Evolutionary conservation across 2,797 vertebrate genomes (phyloP).

Genomic region (Scolopax rusticola): DNA sequence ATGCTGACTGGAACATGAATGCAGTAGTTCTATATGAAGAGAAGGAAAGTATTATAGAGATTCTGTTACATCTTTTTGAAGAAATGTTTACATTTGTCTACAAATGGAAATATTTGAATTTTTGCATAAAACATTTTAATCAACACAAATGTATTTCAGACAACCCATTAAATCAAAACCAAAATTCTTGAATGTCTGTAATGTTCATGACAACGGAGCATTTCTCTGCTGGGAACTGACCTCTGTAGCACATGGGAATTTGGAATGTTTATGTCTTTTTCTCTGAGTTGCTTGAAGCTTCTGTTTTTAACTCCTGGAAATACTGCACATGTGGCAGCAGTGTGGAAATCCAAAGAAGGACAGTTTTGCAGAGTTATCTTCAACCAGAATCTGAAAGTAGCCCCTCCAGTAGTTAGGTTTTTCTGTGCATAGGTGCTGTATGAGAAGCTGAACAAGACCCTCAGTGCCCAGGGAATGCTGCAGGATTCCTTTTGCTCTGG

Average conservation of each 20-base stretch:
- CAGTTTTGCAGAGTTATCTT: background rate
- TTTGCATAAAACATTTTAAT: background rate
- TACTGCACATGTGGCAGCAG: background rate
- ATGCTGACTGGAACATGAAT: background rate
- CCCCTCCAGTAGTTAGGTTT: background rate
- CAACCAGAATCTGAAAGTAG: background rate
- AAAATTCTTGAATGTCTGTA: background rate
- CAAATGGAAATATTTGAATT: background rate
- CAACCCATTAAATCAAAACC: background rate
- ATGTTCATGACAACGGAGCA: background rate
- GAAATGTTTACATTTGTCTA: background rate
- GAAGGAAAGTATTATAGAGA: background rate
- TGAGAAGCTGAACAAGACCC: background rate
- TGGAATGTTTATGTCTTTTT: background rate
- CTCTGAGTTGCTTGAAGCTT: background rate
- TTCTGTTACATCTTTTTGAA: background rate
- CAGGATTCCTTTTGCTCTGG: fast-evolving
- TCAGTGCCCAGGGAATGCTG: background rate
- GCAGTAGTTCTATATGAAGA: background rate
- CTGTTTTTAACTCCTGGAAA: background rate
- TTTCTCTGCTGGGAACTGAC: background rate
- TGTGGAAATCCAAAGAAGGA: background rate
- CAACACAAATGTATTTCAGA: background rate
- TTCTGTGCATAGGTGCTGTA: background rate
- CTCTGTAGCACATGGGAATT: background rate